Evolutionary conservation across 1,140 invertebrate species (phyloP), one percentile per base, ranked within the genome.

Genomic region (Teleogryllus occipitalis): DNA sequence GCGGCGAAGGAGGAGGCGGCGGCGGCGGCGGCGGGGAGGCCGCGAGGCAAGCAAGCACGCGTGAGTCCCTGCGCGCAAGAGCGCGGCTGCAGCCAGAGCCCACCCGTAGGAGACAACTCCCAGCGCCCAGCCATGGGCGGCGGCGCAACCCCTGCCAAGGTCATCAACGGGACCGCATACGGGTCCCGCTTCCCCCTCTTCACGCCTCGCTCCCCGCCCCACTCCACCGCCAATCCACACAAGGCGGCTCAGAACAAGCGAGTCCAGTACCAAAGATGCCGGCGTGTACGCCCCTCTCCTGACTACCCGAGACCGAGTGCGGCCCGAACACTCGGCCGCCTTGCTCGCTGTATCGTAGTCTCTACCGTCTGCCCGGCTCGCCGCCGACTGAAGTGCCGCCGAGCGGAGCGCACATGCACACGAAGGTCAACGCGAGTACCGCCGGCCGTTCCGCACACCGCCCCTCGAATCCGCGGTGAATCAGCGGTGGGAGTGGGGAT

Each of bases 151-250:
- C 54, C 54, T 14, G 18, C 54, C 54, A 65, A 65, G 54, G 54
- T 65, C 54, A 65, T 65, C 54, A 65, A 65, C 54, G 54, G 54
- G 54, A 65, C 54, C 54, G 54, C 54, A 65, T 65, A 65, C 54
- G 54, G 54, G 54, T 65, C 54, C 54, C 18, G 7, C 18, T 18
- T 18, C 54, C 54, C 10, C 54, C 18, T 18, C 54, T 65, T 65
- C 10, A 10, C 18, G 10, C 10, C 54, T 8, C 49, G 49, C 49
- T 8, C 49, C 49, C 15, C 15, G 8, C 15, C 49, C 49, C n/a
- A 39, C 27, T 2, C 27, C 5, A 7, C 18, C 7, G 54, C 54
- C 54, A 65, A 65, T 65, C 54, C 54, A 65, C 54, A 65, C 54
- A 65, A 65, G 7, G 54, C 10, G 54, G 7, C 54, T 65, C 27